phyloP scores from a whole-genome alignment of 2,888 invertebrate genomes.

The Lampropteryx suffumata region DNA sequence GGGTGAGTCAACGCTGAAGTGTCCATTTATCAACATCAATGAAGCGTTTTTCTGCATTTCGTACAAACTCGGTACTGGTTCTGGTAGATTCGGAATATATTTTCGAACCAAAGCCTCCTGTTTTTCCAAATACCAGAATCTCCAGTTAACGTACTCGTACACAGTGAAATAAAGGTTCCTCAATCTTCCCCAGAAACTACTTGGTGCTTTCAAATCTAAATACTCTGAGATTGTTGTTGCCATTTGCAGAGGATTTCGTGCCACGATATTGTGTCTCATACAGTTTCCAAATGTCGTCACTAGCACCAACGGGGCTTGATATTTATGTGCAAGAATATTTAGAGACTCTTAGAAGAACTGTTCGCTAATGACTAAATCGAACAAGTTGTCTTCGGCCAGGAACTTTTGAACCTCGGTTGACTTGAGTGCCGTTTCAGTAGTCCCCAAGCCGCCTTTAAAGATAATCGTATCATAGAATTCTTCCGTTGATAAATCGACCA shows the following conservation, averaged over 20 bases:
- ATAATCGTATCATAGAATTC: conserved; percentile 60
- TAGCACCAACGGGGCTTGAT: conserved; percentile 64
- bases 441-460: conserved; percentile 61
- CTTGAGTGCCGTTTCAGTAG: conserved; percentile 61
- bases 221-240: conserved; percentile 66
- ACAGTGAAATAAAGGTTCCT: conserved; percentile 71
- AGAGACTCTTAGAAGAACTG: conserved; percentile 76
- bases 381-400: conserved; percentile 56
- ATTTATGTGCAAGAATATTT: conserved; percentile 70
- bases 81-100: conserved; percentile 58
- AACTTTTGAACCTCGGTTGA: conserved; percentile 58
- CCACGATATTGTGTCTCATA: conserved; percentile 65
- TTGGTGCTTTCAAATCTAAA: conserved; percentile 66
- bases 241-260: conserved; percentile 67
- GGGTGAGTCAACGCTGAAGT: conserved; percentile 73
- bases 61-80: conserved; percentile 64
- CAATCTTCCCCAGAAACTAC: conserved; percentile 77
- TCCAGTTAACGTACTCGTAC: conserved; percentile 70
- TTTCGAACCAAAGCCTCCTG: conserved; percentile 64
- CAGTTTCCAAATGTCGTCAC: conserved; percentile 71
- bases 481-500: conserved; percentile 62
- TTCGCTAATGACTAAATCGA: conserved; percentile 75
- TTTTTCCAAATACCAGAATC: conserved; percentile 59
- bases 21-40: conserved; percentile 73
- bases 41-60: conserved; percentile 68